These are phyloP conservation scores for Actinostola sp. DNA, from an alignment of 92 coral and sea anemone species.

Conservation along the genomic window DNA sequence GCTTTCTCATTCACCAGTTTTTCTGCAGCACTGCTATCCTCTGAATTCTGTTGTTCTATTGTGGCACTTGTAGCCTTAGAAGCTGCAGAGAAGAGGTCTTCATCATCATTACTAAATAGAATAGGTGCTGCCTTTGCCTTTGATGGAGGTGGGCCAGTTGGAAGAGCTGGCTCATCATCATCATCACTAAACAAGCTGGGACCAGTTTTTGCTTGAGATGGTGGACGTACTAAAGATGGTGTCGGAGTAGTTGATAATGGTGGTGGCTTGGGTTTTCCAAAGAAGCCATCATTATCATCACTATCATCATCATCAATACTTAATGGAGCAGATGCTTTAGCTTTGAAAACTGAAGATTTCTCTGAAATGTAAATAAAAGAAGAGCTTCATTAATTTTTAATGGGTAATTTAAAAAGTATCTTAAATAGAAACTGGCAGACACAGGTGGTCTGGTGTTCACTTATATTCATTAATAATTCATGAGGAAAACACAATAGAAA, in stretches of 20 bases:
- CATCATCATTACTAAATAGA: conserved; percentile 78
- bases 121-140: conserved; percentile 70
- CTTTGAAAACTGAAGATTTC: conserved; percentile 12
- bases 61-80: conserved; percentile 29
- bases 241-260: conserved; percentile 33
- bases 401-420: too few relatives aligned
- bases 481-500: too few relatives aligned
- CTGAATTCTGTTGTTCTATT: conserved; percentile 15
- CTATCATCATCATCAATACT: conserved; percentile 33
- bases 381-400: background rate
- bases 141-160: conserved; percentile 41
- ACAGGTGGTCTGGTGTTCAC: too few relatives aligned
- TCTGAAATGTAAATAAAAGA: background rate
- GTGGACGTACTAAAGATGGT: background rate
- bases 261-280: conserved; percentile 53
- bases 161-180: background rate
- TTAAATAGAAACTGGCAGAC: too few relatives aligned
- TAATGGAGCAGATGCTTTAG: conserved; percentile 30
- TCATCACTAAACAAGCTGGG: conserved; percentile 16
- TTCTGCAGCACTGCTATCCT: conserved; percentile 8
- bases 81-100: conserved; percentile 73
- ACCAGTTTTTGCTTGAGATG: background rate
- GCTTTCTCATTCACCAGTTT: conserved; percentile 42
- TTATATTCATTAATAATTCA: too few relatives aligned
- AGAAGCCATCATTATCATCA: conserved; percentile 68